Evolutionary conservation across 2,888 invertebrate species (phyloP).

Genomic region (Electrophaes corylata): DNA sequence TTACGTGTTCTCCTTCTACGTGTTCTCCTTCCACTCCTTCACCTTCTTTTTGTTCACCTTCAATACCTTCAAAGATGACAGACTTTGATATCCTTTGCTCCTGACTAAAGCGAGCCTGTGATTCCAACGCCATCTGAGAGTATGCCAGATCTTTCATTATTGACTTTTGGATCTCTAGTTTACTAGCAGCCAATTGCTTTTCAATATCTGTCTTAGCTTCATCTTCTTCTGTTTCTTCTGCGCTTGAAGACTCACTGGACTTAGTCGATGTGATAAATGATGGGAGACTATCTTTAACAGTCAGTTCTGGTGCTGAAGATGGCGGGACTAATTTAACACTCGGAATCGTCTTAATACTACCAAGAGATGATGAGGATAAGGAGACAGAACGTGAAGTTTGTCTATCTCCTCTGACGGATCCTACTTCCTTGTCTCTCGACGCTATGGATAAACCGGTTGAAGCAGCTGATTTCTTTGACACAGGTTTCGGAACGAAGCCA

Average conservation of each 20-base stretch:
- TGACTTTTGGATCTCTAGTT: slow-evolving; percentile 68
- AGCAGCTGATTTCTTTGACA: slow-evolving; percentile 50
- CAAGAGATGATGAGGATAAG: slow-evolving; percentile 52
- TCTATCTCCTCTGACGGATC: slow-evolving; percentile 45
- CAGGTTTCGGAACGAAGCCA: slow-evolving; percentile 85
- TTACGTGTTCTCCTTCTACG: slow-evolving; percentile 28
- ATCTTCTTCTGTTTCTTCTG: slow-evolving; percentile 47
- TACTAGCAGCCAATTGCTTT: slow-evolving; percentile 62
- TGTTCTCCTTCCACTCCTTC: slow-evolving; percentile 52
- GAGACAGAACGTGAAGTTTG: slow-evolving; percentile 41
- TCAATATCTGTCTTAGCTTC: slow-evolving; percentile 52
- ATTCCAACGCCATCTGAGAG: slow-evolving; percentile 55
- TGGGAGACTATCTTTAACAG: slow-evolving; percentile 61
- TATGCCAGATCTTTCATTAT: slow-evolving; percentile 70
- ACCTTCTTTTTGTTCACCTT: slow-evolving; percentile 36
- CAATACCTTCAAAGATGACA: slow-evolving; percentile 37
- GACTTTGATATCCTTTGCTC: slow-evolving; percentile 45
- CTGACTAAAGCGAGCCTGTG: slow-evolving; percentile 45
- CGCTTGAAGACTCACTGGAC: slow-evolving; percentile 48
- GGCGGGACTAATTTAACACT: slow-evolving; percentile 61
- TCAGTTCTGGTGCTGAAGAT: slow-evolving; percentile 45
- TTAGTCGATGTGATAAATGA: slow-evolving; percentile 68
- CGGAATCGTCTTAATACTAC: slow-evolving; percentile 69
- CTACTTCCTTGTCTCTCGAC: slow-evolving; percentile 42
- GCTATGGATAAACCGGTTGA: slow-evolving; percentile 44